These are phyloP conservation scores for Drosophila watanabei DNA, from an alignment of 1,140 invertebrate genomes.

Conservation along the genomic window DNA sequence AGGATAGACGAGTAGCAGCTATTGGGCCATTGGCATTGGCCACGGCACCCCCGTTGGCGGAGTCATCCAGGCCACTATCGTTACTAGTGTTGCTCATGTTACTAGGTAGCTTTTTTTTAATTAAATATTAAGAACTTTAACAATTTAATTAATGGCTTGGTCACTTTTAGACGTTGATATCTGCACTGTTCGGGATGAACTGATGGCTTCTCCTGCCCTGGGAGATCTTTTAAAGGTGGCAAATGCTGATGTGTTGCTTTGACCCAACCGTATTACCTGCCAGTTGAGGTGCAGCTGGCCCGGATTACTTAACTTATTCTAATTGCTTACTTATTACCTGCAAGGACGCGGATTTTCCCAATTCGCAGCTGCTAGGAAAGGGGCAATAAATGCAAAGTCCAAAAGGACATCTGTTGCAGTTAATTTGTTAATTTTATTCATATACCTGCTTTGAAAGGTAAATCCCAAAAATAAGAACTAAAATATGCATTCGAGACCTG, in stretches of 20 bases:
- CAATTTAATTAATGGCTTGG: not conserved
- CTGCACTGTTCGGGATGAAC: slow-evolving; percentile 21
- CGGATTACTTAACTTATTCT: slow-evolving; percentile 20
- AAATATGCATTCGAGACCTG: not conserved
- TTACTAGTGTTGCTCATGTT: slow-evolving; percentile 65
- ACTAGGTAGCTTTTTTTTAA: not conserved
- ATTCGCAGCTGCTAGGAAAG: slow-evolving; percentile 34
- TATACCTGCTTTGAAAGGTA: not conserved
- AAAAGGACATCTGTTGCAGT: not conserved
- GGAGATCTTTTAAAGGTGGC: slow-evolving; percentile 39
- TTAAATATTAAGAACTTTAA: not conserved
- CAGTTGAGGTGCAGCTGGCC: not conserved
- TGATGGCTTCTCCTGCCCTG: slow-evolving; percentile 22
- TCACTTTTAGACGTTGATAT: not conserved
- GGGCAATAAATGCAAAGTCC: slow-evolving; percentile 12
- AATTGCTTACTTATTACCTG: slow-evolving; percentile 48
- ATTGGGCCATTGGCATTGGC: slow-evolving; percentile 11
- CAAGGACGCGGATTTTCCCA: slow-evolving; percentile 28
- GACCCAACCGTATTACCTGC: not conserved
- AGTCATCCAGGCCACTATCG: slow-evolving; percentile 64
- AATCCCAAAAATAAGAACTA: not conserved
- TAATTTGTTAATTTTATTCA: not conserved
- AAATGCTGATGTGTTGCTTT: not conserved
- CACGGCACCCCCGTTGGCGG: slow-evolving; percentile 36
- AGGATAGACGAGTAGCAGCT: slow-evolving; percentile 67